Conservation (phyloP, 92 coral and sea anemone genomes). For the Umimayanthus chanpuru region DNA sequence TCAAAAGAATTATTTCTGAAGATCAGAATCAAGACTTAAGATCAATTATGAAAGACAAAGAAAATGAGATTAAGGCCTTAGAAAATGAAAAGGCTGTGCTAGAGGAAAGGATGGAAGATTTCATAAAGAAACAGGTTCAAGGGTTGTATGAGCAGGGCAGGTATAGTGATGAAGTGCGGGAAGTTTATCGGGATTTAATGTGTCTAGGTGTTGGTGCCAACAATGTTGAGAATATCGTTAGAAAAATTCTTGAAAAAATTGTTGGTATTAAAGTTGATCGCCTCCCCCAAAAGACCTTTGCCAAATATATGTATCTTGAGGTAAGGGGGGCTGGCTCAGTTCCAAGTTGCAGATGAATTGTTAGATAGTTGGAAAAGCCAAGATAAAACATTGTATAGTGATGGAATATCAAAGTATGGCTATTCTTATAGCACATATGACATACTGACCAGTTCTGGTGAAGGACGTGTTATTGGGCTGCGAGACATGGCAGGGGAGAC, state of each 20-base stretch:
- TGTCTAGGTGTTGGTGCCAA: slow-evolving; percentile 31
- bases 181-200: slow-evolving; percentile 13
- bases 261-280: not conserved
- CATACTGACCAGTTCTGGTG: not conserved
- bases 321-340: slow-evolving; percentile 27
- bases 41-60: too few species aligned
- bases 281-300: slow-evolving; percentile 36
- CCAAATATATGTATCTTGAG: slow-evolving; percentile 34
- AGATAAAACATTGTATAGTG: slow-evolving; percentile 12
- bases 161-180: slow-evolving; percentile 14
- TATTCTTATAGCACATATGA: not conserved
- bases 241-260: slow-evolving; percentile 15
- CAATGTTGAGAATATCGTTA: slow-evolving; percentile 27
- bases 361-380: slow-evolving; percentile 20
- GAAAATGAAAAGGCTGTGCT: too few species aligned
- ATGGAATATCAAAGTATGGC: not conserved
- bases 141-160: not conserved
- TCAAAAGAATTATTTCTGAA: too few species aligned
- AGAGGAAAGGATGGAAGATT: too few species aligned
- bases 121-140: too few species aligned
- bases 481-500: slow-evolving; percentile 15
- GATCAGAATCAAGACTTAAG: too few species aligned
- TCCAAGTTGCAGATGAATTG: slow-evolving; percentile 26
- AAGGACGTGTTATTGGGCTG: not conserved
- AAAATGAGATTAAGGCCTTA: too few species aligned